Conservation (phyloP, 1,140 invertebrate genomes). For the Hyphantria cunea region DNA sequence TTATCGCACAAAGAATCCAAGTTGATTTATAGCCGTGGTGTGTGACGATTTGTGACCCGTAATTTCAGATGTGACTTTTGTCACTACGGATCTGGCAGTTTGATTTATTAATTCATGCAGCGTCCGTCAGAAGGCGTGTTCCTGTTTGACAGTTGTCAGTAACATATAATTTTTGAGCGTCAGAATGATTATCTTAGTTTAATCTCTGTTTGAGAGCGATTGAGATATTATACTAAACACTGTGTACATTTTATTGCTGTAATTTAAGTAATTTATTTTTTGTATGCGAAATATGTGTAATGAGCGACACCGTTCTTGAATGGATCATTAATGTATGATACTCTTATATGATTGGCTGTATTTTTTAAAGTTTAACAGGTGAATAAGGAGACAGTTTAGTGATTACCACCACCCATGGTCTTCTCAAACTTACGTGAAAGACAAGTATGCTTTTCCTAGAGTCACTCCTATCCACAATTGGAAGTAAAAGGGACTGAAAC, state of each 20-base stretch:
- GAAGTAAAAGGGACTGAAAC: no score
- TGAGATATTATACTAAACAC: conserved; percentile 28
- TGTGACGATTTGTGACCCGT: conserved; percentile 78
- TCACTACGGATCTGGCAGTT: conserved; percentile 57
- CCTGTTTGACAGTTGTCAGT: conserved; percentile 58
- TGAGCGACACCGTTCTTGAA: conserved; percentile 2
- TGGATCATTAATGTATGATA: not conserved
- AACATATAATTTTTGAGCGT: conserved; percentile 58
- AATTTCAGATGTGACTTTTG: conserved; percentile 78
- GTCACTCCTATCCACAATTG: no score
- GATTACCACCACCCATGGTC: no score
- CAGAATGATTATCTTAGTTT: conserved; percentile 12
- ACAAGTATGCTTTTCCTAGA: no score
- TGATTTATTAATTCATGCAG: conserved; percentile 75
- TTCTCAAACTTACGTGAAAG: no score
- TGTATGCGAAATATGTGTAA: conserved; percentile 13
- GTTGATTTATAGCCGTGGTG: conserved; percentile 71
- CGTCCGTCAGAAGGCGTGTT: conserved; percentile 50
- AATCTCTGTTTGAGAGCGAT: conserved; percentile 14
- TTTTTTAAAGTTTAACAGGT: no score
- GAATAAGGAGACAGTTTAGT: no score
- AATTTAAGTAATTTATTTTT: conserved; percentile 19
- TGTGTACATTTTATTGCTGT: conserved; percentile 22
- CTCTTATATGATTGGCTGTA: no score
- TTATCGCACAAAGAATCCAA: conserved; percentile 67